Evolutionary conservation across 30 jellyfish, hydroid and myxozoan species (phyloP).

Genomic region (Sanderia malayensis): DNA sequence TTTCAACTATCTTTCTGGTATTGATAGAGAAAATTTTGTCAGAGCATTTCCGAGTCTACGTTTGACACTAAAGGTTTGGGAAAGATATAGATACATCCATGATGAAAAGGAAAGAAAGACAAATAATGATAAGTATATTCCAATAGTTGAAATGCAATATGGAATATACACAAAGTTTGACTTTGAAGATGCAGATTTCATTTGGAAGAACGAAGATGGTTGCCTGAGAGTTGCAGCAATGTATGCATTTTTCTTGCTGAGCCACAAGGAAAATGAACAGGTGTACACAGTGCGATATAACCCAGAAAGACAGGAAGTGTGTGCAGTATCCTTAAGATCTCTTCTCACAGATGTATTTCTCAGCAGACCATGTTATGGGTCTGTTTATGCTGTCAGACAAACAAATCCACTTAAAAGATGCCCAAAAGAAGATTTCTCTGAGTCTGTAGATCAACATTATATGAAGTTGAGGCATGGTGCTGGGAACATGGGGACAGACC

Average conservation of each 20-base stretch:
- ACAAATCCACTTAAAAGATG: slow-evolving; percentile 2
- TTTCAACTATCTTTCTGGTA: slow-evolving; percentile 27
- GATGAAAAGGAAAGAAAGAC: background rate
- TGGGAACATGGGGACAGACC: too few relatives aligned
- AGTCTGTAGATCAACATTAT: slow-evolving; percentile 31
- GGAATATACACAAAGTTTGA: slow-evolving; percentile 45
- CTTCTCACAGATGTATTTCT: slow-evolving; percentile 23
- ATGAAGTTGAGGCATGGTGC: slow-evolving; percentile 29
- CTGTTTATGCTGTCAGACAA: slow-evolving; percentile 39
- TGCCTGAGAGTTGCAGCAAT: slow-evolving; percentile 66
- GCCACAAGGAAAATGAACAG: slow-evolving; percentile 39
- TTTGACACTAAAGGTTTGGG: slow-evolving; percentile 21
- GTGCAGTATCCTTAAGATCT: slow-evolving; percentile 28
- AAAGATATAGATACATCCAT: background rate
- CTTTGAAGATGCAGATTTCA: slow-evolving; percentile 31
- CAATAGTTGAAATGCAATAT: slow-evolving; percentile 17
- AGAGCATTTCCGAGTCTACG: slow-evolving; percentile 28
- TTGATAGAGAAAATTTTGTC: slow-evolving; percentile 18
- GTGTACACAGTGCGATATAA: slow-evolving; percentile 46
- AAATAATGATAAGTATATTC: slow-evolving; percentile 11
- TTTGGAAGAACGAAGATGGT: slow-evolving; percentile 39
- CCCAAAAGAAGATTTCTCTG: slow-evolving; percentile 19
- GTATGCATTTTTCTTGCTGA: slow-evolving; percentile 56
- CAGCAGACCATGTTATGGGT: slow-evolving; percentile 37
- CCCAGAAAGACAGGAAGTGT: slow-evolving; percentile 42